Base-by-base conservation (phyloP, 2,113 vertebrate genomes). In the Orientallactaga bullata region DNA sequence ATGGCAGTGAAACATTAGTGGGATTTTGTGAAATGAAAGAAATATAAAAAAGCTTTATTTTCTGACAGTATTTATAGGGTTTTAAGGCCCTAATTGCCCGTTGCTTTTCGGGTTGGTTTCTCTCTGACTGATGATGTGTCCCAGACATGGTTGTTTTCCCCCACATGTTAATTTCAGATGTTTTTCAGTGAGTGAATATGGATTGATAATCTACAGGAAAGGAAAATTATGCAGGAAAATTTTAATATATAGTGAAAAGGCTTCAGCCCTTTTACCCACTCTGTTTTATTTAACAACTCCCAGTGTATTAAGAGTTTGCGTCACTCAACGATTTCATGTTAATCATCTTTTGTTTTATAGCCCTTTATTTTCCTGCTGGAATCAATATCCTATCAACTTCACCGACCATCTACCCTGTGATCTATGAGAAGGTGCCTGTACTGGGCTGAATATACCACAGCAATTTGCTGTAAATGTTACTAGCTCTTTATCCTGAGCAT, bases 311-410 rank as follows among this genome's bases (percentile, higher is more conserved):
- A 94, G 94, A 69, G 73, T 88, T 61, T 80, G 79, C 95, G 95
- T 95, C 58, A 60, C 76, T 95, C 76, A 93, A 83, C 3, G 87
- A 93, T 95, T 97, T 83, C 79, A 51, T 96, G 83, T 96, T 97
- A 81, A 93, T 97, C 87, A 96, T 96, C 96, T 94, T 97, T 97
- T 97, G 96, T 96, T 88, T 95, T 96, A 96, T 96, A 88, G 85
- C 91, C 21, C 0, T 94, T 94, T 96, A 90, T 96, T 96, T 97
- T 88, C 89, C 55, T 84, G 78, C 76, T 9, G n/a, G 89, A 94
- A 91, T 96, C 96, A 97, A 94, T 96, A 96, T 94, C 63, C 88
- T 95, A 97, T 91, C 94, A 96, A 60, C 93, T 96, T 98, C 90
- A 94, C 86, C 60, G n/a, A n/a, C 60, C 82, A n/a, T 63, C 87